A percentile compares a stretch with the other conserved stretches of the same genome.
Conservation (phyloP, 2,797 vertebrate genomes). For the Acestrorhynchus altus region DNA sequence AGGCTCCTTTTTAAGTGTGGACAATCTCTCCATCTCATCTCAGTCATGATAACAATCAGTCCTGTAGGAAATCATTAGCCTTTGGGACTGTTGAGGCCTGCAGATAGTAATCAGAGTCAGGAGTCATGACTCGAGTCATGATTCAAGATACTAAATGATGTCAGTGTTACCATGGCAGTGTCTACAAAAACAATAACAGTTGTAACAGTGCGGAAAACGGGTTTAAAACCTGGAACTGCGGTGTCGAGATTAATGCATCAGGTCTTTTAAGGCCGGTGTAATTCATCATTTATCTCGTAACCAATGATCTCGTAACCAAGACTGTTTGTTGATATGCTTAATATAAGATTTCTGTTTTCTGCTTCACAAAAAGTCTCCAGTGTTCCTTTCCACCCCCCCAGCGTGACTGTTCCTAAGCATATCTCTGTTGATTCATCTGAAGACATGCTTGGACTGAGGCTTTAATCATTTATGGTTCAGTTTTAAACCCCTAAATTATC, state of each 20-base stretch:
- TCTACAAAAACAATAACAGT: not conserved
- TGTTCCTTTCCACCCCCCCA: too few relatives aligned
- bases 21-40: conserved; percentile 38
- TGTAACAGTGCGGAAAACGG: too few relatives aligned
- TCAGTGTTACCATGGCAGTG: conserved; percentile 19
- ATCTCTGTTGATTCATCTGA: not conserved
- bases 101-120: conserved; percentile 40
- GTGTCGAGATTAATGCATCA: not conserved
- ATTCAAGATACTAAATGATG: conserved; percentile 33
- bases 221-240: not conserved
- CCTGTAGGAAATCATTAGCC: conserved; percentile 43
- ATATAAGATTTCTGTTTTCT: not conserved
- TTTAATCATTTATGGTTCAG: not conserved
- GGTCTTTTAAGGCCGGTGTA: not conserved
- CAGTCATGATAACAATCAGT: conserved; percentile 44
- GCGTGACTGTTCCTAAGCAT: not conserved
- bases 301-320: too few relatives aligned
- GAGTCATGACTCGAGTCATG: conserved; percentile 36
- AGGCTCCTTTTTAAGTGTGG: conserved; percentile 10
- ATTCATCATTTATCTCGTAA: not conserved
- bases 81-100: conserved; percentile 32
- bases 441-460: not conserved
- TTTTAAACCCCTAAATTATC: conserved; percentile 13
- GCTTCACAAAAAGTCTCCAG: too few relatives aligned
- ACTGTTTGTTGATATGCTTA: too few relatives aligned